A percentile compares a stretch with the other conserved stretches of the same genome.
Evolutionary conservation across 2,888 invertebrate species (phyloP).

Genomic region (Exocentrus adspersus): DNA sequence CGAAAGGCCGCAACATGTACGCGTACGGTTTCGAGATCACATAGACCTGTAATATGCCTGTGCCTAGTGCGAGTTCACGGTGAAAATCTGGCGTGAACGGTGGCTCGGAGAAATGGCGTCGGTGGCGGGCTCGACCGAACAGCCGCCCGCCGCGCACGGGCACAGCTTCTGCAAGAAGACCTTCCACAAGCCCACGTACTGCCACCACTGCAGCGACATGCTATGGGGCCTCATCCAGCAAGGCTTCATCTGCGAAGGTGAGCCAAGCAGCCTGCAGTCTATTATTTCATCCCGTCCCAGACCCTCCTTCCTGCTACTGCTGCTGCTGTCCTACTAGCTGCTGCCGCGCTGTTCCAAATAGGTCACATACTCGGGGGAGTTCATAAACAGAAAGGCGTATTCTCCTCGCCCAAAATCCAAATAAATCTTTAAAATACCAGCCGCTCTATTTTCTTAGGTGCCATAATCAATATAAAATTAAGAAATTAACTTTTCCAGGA

Average conservation of each 20-base stretch:
- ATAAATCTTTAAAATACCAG: neutral
- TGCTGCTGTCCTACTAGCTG: constrained; percentile 30
- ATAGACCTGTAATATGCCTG: constrained; percentile 68
- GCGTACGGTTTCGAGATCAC: constrained; percentile 70
- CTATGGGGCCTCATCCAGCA: constrained; percentile 99
- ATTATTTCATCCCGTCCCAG: constrained; percentile 13
- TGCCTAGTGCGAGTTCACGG: constrained; percentile 66
- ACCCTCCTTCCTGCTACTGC: constrained; percentile 28
- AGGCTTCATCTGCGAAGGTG: constrained; percentile 99
- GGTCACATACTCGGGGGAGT: constrained; percentile 35
- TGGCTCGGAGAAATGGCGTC: constrained; percentile 71
- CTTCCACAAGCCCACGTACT: constrained; percentile 99
- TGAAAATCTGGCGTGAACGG: constrained; percentile 72
- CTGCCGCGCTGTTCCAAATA: constrained; percentile 34
- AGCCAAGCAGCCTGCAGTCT: constrained; percentile 50
- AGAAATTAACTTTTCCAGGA: too few relatives aligned
- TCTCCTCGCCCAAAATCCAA: neutral
- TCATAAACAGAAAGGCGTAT: constrained; percentile 1
- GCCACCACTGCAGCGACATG: constrained; percentile 99
- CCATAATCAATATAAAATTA: too few relatives aligned
- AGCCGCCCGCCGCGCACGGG: constrained; percentile 77
- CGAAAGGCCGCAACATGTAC: constrained; percentile 65
- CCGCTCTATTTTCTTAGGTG: neutral
- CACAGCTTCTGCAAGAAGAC: constrained; percentile 99
- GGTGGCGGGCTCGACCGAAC: constrained; percentile 58